Evolutionary conservation across 1,140 invertebrate genomes (phyloP).

Genomic region (Drosophila auraria): DNA sequence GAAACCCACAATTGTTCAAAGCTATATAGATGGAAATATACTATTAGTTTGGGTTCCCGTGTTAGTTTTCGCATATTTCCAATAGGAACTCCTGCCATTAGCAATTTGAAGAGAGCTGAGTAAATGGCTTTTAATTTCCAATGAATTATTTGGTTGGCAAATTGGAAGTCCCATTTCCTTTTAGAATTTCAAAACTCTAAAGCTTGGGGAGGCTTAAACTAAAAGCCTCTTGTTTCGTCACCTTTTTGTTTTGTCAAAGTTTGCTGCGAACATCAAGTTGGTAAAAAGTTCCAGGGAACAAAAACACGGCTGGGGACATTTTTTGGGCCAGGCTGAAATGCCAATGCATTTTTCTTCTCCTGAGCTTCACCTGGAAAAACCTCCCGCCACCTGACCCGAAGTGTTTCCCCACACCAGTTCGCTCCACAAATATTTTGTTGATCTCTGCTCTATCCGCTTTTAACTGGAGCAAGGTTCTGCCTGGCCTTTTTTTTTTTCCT

Average conservation of each 20-base stretch:
- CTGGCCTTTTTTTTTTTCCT: background rate
- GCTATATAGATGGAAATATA: constrained; percentile 13
- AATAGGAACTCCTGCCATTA: background rate
- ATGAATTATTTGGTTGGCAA: constrained; percentile 11
- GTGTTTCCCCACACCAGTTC: constrained; percentile 10
- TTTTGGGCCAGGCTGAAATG: constrained; percentile 3
- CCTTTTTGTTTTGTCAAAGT: constrained; percentile 4
- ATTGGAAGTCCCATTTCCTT: background rate
- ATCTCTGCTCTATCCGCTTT: constrained; percentile 5
- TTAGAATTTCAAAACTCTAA: background rate
- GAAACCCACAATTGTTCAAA: constrained; percentile 32
- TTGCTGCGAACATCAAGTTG: background rate
- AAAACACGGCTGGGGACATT: constrained; percentile 16
- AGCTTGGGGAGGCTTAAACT: background rate
- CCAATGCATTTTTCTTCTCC: constrained; percentile 27
- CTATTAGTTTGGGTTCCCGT: constrained; percentile 7
- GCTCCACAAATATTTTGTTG: constrained; percentile 17
- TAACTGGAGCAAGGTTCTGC: constrained; percentile 30
- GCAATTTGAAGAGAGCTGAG: constrained; percentile 9
- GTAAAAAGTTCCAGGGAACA: constrained; percentile 13
- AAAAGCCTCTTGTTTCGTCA: background rate
- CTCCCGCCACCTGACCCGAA: constrained; percentile 1
- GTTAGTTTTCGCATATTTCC: background rate
- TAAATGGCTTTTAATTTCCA: constrained; percentile 27
- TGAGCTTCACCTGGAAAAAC: constrained; percentile 6